phyloP scores from a whole-genome alignment of 2,888 invertebrate species.

The Caenorhabditis sp. region DNA sequence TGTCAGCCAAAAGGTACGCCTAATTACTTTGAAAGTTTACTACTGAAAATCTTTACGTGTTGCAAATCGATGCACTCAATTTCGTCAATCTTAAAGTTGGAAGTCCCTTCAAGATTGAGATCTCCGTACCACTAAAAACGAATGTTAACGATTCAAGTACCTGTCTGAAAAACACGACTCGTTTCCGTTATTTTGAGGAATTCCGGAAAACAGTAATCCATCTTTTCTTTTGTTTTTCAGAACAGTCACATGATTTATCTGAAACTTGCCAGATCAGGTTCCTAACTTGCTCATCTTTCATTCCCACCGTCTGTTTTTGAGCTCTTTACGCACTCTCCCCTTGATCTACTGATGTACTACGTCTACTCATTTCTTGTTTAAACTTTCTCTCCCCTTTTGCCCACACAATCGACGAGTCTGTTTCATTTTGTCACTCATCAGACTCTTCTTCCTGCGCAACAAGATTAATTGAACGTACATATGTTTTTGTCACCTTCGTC shows the following conservation, averaged over 20 bases:
- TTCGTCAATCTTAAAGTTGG: too few species aligned
- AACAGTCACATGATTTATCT: not conserved
- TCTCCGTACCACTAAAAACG: too few species aligned
- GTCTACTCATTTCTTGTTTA: conserved; percentile 22
- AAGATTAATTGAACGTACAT: conserved; percentile 63
- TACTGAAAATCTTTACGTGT: too few species aligned
- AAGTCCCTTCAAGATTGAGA: too few species aligned
- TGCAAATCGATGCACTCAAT: too few species aligned
- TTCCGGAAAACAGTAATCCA: not conserved
- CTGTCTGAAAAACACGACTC: not conserved
- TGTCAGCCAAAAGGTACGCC: too few species aligned
- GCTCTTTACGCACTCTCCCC: not conserved
- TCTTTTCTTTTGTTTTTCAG: not conserved
- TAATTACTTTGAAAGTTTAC: too few species aligned
- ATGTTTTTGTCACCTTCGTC: conserved; percentile 60
- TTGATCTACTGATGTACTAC: conserved; percentile 17
- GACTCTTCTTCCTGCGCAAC: conserved; percentile 46
- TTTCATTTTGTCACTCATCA: conserved; percentile 39
- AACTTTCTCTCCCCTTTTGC: conserved; percentile 6
- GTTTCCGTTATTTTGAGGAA: not conserved
- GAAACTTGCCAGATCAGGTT: too few species aligned
- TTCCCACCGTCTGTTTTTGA: not conserved
- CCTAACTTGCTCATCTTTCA: not conserved
- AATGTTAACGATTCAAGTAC: too few species aligned
- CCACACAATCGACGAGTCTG: conserved; percentile 6